Conservation (phyloP, 2,888 invertebrate species). For the Lobophora halterata region DNA sequence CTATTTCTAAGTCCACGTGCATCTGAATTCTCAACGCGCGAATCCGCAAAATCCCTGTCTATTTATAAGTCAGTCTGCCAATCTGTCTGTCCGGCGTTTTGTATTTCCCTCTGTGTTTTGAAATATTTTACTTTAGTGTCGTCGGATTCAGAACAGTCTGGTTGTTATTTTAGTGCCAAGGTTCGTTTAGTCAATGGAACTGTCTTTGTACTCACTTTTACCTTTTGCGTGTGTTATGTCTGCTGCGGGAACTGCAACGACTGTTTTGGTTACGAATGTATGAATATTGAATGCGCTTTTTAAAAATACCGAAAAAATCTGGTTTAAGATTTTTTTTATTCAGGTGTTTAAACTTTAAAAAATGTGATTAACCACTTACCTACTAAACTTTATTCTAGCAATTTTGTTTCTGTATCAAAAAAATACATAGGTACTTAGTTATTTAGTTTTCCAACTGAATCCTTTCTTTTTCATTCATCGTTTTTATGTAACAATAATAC, state of each 20-base stretch:
- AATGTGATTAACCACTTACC: too few species aligned
- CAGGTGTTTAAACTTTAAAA: too few species aligned
- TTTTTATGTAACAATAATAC: too few species aligned
- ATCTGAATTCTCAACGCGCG: conserved; percentile 27
- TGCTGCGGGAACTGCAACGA: conserved; percentile 21
- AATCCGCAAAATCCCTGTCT: conserved; percentile 41
- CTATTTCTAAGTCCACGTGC: background rate
- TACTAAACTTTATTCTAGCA: too few species aligned
- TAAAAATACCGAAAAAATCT: too few species aligned
- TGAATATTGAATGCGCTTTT: conserved; percentile 21
- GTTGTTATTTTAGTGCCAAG: conserved; percentile 56
- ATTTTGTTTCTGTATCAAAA: too few species aligned
- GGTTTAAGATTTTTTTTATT: too few species aligned
- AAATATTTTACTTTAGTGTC: conserved; percentile 46
- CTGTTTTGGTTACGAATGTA: conserved; percentile 22
- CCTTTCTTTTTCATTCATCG: too few species aligned
- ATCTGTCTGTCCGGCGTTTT: conserved; percentile 67
- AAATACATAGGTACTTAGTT: too few species aligned
- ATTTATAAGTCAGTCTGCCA: conserved; percentile 43
- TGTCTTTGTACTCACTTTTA: conserved; percentile 19
- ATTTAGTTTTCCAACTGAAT: too few species aligned
- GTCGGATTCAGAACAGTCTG: conserved; percentile 57
- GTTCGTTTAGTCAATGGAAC: conserved; percentile 34
- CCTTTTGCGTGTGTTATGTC: conserved; percentile 18
- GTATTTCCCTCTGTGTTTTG: conserved; percentile 39